Base-by-base conservation (phyloP, 1,140 invertebrate genomes). In the Episyrphus balteatus region DNA sequence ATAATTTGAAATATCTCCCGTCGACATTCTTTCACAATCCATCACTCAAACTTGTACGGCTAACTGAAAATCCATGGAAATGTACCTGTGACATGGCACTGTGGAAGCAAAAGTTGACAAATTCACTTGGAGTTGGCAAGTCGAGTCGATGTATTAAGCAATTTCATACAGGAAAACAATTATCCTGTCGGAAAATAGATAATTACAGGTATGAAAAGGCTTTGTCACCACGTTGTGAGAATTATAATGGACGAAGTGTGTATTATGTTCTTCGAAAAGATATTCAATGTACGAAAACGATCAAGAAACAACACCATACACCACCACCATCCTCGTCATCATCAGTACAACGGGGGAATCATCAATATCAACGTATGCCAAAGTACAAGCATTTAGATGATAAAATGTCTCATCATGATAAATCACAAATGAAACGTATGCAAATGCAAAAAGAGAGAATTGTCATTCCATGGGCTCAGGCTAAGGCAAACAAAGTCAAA, bases 31-130 rank as follows among this genome's bases (percentile, higher is more conserved):
- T 83, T 47, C 60, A 62, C 42, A 70, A 59, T 47, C 61, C 76
- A 41, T 68, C 70, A 1, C 55, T 73, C 49, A 75, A 74, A 65
- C 59, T 81, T 34, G 71, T 77, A 3, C 67, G 79, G 44, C 52
- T 66, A 5, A 57, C 52, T 31, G 70, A 72, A 9, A 85, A 85
- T 70, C 80, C 79, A 10, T 83, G 81, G 82, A 73, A 83, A 49
- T 85, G 82, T 54, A 74, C 72, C 33, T 85, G 82, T 55, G 64
- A 71, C 2, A 81, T 84, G 78, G 60, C 54, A 42, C 70, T 71
- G 34, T 83, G 81, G 81, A 73, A 79, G 55, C 72, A 75, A 36
- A 65, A 68, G 26, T 52, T 74, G 14, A 70, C 71, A 1, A 78
- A 76, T 51, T 66, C 69, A 51, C 58, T 73, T 13, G 53, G 52